Evolutionary conservation across 2,113 vertebrate genomes (phyloP), one percentile per base, ranked within the genome.

Genomic region (Trematocara zebra): DNA sequence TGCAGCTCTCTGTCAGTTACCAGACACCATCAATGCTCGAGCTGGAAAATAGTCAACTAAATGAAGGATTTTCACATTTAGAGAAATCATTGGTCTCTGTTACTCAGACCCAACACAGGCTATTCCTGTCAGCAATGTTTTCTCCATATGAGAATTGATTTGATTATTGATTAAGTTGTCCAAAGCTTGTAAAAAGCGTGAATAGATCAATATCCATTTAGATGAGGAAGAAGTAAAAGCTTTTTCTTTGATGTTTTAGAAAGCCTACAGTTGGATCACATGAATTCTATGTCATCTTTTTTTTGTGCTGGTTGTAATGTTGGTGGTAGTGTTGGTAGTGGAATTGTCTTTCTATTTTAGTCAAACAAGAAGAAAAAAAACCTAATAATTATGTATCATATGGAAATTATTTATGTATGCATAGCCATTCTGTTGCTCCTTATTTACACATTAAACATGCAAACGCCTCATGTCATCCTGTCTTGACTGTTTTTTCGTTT

Each of bases 91-190:
- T 76, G 72, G 44, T 57, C 57, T 18, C 10, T 67, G 74, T 59
- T 64, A 79, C 72, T 82, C 57, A 57, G 44, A 33, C 72, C 44
- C 44, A 49, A 51, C 72, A 51, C 72, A 76, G 44, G 44, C 44
- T 51, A 33, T 51, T 76, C 72, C 87, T 51, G 88, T 92, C 91
- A 83, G 83, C 93, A 87, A 92, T 83, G 82, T 87, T 82, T 87
- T 79, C 67, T 83, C 84, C 80, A 86, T 90, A 86, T 88, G 49
- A 90, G 80, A 93, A 93, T 93, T 85, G 92, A 95, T 90, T 86
- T 4, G 51, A 67, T 85, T 94, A 95, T 95, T 87, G 92, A 95
- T 92, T 57, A 78, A 80, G 88, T 92, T 92, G 85, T 90, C 87
- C 88, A 84, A 69, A 85, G 86, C 82, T 84, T 88, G 86, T 92